Evolutionary conservation across 2,888 invertebrate species (phyloP).

Genomic region (Sarcophaga subvicina): DNA sequence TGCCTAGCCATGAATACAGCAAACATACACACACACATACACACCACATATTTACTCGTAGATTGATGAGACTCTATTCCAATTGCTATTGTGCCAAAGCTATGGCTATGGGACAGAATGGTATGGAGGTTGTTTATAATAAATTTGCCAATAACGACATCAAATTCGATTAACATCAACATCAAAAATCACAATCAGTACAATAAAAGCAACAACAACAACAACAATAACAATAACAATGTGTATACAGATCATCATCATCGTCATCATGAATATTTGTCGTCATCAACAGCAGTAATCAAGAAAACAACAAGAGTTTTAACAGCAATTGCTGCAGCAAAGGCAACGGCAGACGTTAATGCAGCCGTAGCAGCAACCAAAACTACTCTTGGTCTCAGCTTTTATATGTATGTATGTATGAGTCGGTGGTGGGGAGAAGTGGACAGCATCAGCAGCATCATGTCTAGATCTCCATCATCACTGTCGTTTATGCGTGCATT

Average conservation of each 20-base stretch:
- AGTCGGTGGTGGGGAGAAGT: neutral
- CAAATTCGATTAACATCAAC: constrained; percentile 68
- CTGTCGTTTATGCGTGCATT: constrained; percentile 75
- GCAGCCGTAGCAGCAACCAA: neutral
- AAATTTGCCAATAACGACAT: constrained; percentile 68
- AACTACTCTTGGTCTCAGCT: neutral
- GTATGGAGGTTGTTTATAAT: constrained; percentile 43
- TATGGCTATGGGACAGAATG: constrained; percentile 3
- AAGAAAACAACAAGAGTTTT: constrained; percentile 40
- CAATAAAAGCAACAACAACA: neutral
- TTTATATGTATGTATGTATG: rapidly evolving
- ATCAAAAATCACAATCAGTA: constrained; percentile 61
- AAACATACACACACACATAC: neutral
- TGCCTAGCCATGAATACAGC: neutral
- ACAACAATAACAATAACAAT: neutral
- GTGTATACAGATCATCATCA: constrained; percentile 38
- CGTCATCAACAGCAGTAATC: constrained; percentile 57
- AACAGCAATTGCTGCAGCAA: constrained; percentile 30
- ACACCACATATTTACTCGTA: neutral
- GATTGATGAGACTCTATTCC: neutral
- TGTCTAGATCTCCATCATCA: constrained; percentile 63
- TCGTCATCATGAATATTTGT: constrained; percentile 1
- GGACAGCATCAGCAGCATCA: neutral
- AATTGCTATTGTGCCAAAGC: neutral
- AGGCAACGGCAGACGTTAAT: neutral